A percentile compares a stretch with the other conserved stretches of the same genome.
Conservation (phyloP, 2,888 invertebrate genomes). For the Brachyptera risi region DNA sequence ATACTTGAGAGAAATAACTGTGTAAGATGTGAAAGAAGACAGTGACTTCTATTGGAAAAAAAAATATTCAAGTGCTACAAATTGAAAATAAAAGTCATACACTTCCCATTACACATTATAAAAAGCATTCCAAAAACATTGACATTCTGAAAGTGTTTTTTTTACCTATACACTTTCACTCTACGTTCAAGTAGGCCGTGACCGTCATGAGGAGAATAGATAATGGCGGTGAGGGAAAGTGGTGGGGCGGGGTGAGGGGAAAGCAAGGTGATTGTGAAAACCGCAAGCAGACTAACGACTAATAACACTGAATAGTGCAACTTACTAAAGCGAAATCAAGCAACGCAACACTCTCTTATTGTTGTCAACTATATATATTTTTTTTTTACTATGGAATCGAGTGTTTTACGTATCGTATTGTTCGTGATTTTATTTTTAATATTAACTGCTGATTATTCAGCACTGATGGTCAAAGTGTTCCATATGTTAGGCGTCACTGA, state of each 20-base stretch:
- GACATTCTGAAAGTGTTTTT: background rate
- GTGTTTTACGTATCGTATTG: constrained; percentile 49
- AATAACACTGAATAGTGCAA: background rate
- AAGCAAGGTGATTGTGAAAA: background rate
- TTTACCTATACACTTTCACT: constrained; percentile 7
- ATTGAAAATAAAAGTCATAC: too few relatives aligned
- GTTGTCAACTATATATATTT: too few relatives aligned
- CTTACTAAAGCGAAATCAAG: constrained; percentile 5
- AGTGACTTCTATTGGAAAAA: too few relatives aligned
- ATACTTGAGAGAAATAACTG: too few relatives aligned
- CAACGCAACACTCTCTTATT: background rate
- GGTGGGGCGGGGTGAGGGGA: background rate
- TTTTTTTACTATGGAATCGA: constrained; percentile 37
- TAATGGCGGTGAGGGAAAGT: too few relatives aligned
- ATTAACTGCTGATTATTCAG: constrained; percentile 53
- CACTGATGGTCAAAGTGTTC: constrained; percentile 42
- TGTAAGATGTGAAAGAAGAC: too few relatives aligned
- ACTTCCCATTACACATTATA: background rate
- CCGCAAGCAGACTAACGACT: too few relatives aligned
- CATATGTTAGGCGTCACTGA: constrained; percentile 48
- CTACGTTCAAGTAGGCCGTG: background rate
- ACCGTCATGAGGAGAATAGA: background rate
- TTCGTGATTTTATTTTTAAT: constrained; percentile 52
- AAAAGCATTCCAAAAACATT: background rate
- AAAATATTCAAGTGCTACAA: too few relatives aligned